Conservation (phyloP, 35 echinoderm and acorn worm species). For the Stichopus chloronotus region DNA sequence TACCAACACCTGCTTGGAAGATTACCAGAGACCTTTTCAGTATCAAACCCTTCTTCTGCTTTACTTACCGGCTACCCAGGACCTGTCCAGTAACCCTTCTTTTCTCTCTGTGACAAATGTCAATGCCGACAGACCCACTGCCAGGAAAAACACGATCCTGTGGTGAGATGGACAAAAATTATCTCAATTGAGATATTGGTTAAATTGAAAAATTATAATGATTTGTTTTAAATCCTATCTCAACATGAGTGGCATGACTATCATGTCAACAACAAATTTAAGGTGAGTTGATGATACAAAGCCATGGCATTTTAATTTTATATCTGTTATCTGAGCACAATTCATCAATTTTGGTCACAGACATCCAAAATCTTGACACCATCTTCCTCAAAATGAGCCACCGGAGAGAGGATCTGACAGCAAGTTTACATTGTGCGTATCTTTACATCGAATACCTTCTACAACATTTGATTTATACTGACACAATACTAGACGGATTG, state of each 20-base stretch:
- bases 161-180: neutral
- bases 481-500: too few relatives aligned
- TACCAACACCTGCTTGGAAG: too few relatives aligned
- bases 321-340: too few relatives aligned
- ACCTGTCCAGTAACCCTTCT: constrained; percentile 90
- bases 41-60: neutral
- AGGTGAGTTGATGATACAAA: too few relatives aligned
- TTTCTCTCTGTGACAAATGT: constrained; percentile 94
- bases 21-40: neutral
- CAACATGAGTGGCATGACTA: neutral
- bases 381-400: too few relatives aligned
- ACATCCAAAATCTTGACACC: too few relatives aligned
- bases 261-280: neutral
- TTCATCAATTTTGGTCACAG: too few relatives aligned
- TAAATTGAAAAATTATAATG: neutral
- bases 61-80: constrained; percentile 89
- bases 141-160: constrained; percentile 93
- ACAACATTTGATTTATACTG: too few relatives aligned
- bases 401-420: too few relatives aligned
- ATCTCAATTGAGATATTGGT: neutral
- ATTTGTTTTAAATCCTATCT: neutral
- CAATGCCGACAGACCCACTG: constrained; percentile 81
- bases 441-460: too few relatives aligned
- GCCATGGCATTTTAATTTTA: too few relatives aligned
- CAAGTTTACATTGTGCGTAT: too few relatives aligned